Conservation (phyloP, 2,113 vertebrate genomes). For the Semnornis frantzii region DNA sequence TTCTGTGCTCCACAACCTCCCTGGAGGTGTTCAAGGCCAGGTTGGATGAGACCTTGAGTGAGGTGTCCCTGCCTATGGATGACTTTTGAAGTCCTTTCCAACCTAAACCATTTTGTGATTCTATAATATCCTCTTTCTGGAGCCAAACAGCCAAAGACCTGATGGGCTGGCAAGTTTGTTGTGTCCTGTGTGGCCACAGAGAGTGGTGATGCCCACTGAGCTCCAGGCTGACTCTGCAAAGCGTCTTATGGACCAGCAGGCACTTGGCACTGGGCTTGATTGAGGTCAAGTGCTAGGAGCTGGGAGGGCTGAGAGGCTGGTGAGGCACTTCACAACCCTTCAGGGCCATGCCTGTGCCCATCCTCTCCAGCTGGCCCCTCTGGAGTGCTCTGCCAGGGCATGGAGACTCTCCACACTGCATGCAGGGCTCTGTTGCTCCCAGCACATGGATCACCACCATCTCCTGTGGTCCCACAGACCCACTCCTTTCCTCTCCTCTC, state of each 20-base stretch:
- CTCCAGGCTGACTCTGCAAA: background rate
- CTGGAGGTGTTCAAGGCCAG: too few relatives aligned
- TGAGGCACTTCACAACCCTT: background rate
- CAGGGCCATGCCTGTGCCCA: accelerated
- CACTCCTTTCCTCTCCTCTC: background rate
- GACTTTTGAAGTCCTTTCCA: too few relatives aligned
- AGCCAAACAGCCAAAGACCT: background rate
- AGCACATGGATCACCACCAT: background rate
- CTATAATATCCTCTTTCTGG: background rate
- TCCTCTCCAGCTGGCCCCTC: background rate
- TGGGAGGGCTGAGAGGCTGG: background rate
- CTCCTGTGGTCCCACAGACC: background rate
- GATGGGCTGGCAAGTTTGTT: too few relatives aligned
- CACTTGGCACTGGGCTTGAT: background rate
- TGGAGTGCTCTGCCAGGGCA: background rate
- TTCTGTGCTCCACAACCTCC: too few relatives aligned
- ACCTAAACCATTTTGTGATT: too few relatives aligned
- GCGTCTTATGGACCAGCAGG: background rate
- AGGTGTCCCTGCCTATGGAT: too few relatives aligned
- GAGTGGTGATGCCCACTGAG: accelerated
- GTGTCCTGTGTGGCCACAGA: background rate
- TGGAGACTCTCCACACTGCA: background rate
- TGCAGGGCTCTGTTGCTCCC: background rate
- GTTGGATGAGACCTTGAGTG: too few relatives aligned
- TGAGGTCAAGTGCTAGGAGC: background rate